Evolutionary conservation across 1,140 invertebrate species (phyloP), one percentile per base, ranked within the genome.

Genomic region (Ostrea edulis): DNA sequence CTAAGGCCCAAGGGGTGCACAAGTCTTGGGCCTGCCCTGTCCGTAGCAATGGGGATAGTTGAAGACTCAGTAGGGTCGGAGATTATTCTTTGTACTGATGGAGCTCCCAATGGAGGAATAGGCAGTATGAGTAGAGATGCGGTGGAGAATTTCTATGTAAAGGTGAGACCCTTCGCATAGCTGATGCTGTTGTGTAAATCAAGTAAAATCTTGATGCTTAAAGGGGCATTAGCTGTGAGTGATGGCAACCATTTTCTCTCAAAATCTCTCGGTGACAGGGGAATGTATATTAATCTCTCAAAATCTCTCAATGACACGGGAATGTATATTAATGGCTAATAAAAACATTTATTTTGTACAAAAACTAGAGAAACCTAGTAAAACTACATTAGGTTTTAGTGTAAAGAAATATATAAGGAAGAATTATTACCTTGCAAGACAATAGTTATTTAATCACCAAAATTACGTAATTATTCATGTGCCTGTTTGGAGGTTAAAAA

Each of bases 51-150:
- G 55, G 93, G 94, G 9, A 93, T 93, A 84, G 90, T 92, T 9
- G 90, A 90, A 22, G 87, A 89, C n/a, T 87, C 87, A 11, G 90
- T 92, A 0, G 89, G 89, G 5, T 93, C 94, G 82, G 93, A 94
- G 90, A 91, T 94, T 53, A 90, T 94, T 11, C 88, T 94, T 0
- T 94, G 93, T 87, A 94, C 94, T 86, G 94, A 94, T 90, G 94
- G 94, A n/a, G 89, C 90, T 65, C 93, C 94, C 51, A 94, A 94
- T 87, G 90, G 89, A 58, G 94, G 94, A 4, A 84, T 94, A 68
- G 94, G 94, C 8, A 86, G 86, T 14, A 14, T 91, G 0, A 82
- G 84, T 14, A 54, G 44, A 8, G 25, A 29, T 9, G 9, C 71
- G 12, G 87, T 84, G 2, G 83, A 90, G 53, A 82, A 88, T 3